phyloP scores from a whole-genome alignment of 1,140 invertebrate genomes.

The Olivierus martensii region DNA sequence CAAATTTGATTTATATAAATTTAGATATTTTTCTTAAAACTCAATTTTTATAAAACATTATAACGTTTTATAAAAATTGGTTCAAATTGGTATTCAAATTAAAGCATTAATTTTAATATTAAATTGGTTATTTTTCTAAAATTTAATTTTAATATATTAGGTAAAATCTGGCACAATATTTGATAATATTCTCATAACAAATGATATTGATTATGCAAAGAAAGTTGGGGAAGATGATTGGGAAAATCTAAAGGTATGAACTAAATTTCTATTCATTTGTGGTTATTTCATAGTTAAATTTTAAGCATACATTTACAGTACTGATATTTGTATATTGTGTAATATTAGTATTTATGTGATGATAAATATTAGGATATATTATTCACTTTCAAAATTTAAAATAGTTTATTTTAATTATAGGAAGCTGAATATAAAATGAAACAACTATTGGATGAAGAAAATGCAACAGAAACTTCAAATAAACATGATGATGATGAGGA shows the following conservation, averaged over 20 bases:
- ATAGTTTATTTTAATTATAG: constrained; percentile 22
- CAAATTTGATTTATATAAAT: too few relatives aligned
- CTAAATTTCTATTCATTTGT: too few relatives aligned
- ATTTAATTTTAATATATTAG: too few relatives aligned
- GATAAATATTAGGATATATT: not conserved
- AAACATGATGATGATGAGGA: constrained; percentile 33
- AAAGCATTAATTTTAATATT: too few relatives aligned
- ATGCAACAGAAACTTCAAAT: constrained; percentile 34
- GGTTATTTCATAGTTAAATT: too few relatives aligned
- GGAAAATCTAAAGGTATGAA: constrained; percentile 24
- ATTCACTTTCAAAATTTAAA: not conserved
- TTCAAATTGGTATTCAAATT: too few relatives aligned
- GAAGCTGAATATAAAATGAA: constrained; percentile 92
- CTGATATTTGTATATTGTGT: too few relatives aligned
- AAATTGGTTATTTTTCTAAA: too few relatives aligned
- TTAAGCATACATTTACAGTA: too few relatives aligned
- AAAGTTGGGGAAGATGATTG: constrained; percentile 42
- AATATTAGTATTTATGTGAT: not conserved
- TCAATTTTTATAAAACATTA: too few relatives aligned
- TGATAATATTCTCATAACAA: constrained; percentile 90
- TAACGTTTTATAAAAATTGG: too few relatives aligned
- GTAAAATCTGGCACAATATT: constrained; percentile 99
- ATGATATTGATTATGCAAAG: constrained; percentile 67
- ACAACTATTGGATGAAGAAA: constrained; percentile 71
- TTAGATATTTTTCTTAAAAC: too few relatives aligned